Evolutionary conservation across 2,888 invertebrate genomes (phyloP).

Genomic region (Helobdella robusta): DNA sequence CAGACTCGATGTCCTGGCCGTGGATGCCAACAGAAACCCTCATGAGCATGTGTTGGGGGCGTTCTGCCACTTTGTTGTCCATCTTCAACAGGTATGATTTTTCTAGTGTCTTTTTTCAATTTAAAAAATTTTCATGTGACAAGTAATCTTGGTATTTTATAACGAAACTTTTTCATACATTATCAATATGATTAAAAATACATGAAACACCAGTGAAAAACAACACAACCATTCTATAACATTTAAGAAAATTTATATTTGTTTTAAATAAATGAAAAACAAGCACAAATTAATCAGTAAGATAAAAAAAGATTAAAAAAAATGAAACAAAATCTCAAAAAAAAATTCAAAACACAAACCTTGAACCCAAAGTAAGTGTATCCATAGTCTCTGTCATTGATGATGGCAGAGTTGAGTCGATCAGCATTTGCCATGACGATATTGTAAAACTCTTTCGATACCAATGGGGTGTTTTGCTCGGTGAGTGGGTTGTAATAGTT

Average conservation of each 20-base stretch:
- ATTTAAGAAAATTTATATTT: no score
- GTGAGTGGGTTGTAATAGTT: slow-evolving; percentile 65
- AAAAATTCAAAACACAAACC: no score
- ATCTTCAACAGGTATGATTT: slow-evolving; percentile 86
- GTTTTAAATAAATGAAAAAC: no score
- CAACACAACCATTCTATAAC: no score
- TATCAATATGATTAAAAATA: no score
- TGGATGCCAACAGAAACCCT: slow-evolving; percentile 92
- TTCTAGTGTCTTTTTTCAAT: slow-evolving; percentile 77
- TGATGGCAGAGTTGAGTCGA: slow-evolving; percentile 80
- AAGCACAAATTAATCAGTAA: no score
- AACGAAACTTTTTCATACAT: no score
- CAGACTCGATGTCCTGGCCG: slow-evolving; percentile 81
- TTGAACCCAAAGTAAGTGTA: slow-evolving; percentile 99
- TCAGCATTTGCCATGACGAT: slow-evolving; percentile 79
- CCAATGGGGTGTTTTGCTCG: slow-evolving; percentile 67
- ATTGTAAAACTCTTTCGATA: slow-evolving; percentile 70
- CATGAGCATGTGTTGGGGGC: slow-evolving; percentile 98
- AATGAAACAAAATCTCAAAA: no score
- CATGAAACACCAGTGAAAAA: no score
- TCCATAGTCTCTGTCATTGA: slow-evolving; percentile 88
- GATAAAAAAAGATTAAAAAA: no score
- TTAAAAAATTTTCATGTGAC: no score
- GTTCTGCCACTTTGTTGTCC: slow-evolving; percentile 76
- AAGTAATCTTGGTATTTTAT: no score